Evolutionary conservation across 2,797 vertebrate genomes (phyloP), one percentile per base, ranked within the genome.

Genomic region (Thunnus albacares): DNA sequence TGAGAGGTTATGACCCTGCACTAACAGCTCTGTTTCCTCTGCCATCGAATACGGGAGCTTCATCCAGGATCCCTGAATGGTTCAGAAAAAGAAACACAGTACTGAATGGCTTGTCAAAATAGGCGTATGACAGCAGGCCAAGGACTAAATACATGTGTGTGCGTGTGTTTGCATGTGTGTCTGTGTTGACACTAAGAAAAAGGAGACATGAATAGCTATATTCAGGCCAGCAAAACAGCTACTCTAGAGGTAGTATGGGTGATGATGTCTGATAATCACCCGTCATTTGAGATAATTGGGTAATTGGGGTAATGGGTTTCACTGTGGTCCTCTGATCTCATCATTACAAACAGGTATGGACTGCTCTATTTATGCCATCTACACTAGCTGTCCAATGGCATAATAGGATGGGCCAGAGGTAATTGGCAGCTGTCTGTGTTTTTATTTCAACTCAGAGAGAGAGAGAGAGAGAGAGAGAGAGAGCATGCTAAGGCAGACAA

Each of bases 271-370:
- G 82, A 89, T 92, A 92, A 93, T 94, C 86, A 94, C 80, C 87
- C 52, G 5, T 94, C 77, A 92, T 94, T 92, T 86, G 69, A 89
- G 73, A 91, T 93, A 93, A 94, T 93, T 90, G 92, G 85, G 84
- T 93, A 93, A 94, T 90, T 85, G 86, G 43, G 75, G 75, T 93
- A 94, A 93, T 92, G 91, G 86, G 43, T 82, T 85, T 87, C 79
- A 82, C 77, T 71, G 70, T 73, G 74, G 77, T 55, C 69, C 68
- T 65, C 77, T 87, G 66, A 83, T 73, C 77, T 87, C 74, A 51
- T 90, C 85, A 81, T 84, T 80, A 76, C 82, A 88, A 90, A 79
- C 84, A 89, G 59, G 74, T 87, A 86, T 35, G 60, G 82, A 77
- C 73, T 28, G 20, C 62, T 77, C 51, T 85, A 80, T 87, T 82